Percentiles rank a stretch among this genome's conserved stretches.
phyloP scores from a whole-genome alignment of 1,140 invertebrate genomes.

The Saccostrea cuccullata region DNA sequence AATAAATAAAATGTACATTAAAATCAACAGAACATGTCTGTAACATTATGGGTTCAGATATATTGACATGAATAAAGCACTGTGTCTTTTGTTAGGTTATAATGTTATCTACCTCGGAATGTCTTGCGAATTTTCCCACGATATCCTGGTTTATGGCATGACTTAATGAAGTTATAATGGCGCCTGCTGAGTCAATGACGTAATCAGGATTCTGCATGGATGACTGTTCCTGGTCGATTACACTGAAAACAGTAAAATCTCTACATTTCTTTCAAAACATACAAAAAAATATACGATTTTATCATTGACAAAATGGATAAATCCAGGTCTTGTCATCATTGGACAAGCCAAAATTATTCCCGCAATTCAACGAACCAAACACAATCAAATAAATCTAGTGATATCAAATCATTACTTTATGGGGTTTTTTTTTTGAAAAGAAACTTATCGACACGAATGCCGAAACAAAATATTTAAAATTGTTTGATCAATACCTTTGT shows the following conservation, averaged over 20 bases:
- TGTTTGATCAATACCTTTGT: background rate
- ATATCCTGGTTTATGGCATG: background rate
- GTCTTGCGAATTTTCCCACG: background rate
- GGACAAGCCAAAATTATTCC: background rate
- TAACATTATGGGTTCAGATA: background rate
- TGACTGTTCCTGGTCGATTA: background rate
- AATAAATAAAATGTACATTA: background rate
- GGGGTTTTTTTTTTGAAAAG: background rate
- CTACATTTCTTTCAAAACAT: background rate
- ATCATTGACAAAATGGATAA: background rate
- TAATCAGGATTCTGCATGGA: slow-evolving; percentile 2
- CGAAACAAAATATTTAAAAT: background rate
- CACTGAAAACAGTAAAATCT: background rate
- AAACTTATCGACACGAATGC: background rate
- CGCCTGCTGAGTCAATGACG: background rate
- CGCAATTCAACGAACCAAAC: background rate
- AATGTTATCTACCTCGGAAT: background rate
- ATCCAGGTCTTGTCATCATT: background rate
- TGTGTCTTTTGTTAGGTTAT: background rate
- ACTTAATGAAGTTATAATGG: background rate
- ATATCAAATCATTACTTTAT: background rate
- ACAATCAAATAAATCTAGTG: background rate
- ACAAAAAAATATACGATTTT: background rate
- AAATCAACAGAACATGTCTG: background rate
- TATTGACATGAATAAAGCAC: background rate